Evolutionary conservation across 2,113 vertebrate genomes (phyloP).

Genomic region (Epinephelus lanceolatus): DNA sequence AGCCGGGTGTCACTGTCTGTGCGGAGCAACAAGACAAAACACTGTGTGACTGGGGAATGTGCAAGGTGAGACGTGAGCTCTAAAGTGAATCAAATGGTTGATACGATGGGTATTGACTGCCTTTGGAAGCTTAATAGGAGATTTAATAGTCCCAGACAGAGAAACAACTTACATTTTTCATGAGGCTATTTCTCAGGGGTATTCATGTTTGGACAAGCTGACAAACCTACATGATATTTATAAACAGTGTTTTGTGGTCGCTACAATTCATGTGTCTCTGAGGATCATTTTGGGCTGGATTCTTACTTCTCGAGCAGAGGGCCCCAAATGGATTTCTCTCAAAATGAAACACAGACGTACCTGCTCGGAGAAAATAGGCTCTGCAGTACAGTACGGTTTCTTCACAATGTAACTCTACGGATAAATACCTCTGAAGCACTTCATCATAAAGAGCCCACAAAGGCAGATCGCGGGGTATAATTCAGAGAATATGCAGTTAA

Average conservation of each 20-base stretch:
- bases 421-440: constrained; percentile 8
- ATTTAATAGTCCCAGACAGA: constrained; percentile 70
- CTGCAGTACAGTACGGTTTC: background rate
- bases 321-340: constrained; percentile 49
- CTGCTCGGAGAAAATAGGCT: constrained; percentile 29
- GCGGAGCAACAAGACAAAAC: constrained; percentile 24
- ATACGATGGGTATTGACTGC: constrained; percentile 59
- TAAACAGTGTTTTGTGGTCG: constrained; percentile 38
- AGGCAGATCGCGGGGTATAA: constrained; percentile 1
- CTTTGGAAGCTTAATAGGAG: constrained; percentile 59
- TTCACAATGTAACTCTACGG: background rate
- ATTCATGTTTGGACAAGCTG: constrained; percentile 60
- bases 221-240: constrained; percentile 62
- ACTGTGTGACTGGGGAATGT: constrained; percentile 13
- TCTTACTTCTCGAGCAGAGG: constrained; percentile 7
- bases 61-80: constrained; percentile 68
- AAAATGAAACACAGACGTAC: constrained; percentile 47
- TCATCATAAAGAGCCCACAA: constrained; percentile 10
- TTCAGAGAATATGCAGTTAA: background rate
- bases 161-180: constrained; percentile 72
- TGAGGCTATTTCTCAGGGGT: constrained; percentile 59
- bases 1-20: constrained; percentile 15
- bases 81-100: constrained; percentile 71
- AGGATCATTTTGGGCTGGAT: constrained; percentile 41
- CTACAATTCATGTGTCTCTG: constrained; percentile 30